phyloP scores from a whole-genome alignment of 2,113 vertebrate species.

The Podarcis muralis region DNA sequence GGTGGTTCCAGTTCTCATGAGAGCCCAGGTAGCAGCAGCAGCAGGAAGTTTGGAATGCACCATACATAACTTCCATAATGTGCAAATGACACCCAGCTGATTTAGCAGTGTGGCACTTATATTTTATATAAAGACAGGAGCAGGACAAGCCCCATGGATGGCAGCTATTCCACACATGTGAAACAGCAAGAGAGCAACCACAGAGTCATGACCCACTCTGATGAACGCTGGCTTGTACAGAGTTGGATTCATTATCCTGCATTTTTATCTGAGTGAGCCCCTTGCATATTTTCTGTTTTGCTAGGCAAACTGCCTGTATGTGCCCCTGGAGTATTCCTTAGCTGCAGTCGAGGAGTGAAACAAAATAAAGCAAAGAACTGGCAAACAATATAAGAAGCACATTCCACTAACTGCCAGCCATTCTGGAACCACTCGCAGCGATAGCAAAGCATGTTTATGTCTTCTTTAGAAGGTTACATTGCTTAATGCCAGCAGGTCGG shows the following conservation, averaged over 20 bases:
- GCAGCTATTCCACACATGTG: not conserved
- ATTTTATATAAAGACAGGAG: not conserved
- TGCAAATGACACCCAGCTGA: no score
- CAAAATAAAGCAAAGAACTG: conserved; percentile 37
- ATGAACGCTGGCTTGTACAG: not conserved
- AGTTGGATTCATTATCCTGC: not conserved
- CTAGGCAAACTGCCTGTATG: conserved; percentile 16
- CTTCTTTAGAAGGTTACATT: conserved; percentile 30
- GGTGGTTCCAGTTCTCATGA: no score
- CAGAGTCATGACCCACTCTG: not conserved
- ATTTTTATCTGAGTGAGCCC: not conserved
- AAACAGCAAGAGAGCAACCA: not conserved
- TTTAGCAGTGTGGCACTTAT: not conserved
- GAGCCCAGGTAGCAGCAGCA: no score
- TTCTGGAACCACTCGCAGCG: conserved; percentile 13
- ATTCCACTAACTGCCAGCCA: conserved; percentile 30
- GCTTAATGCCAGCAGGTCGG: conserved; percentile 9
- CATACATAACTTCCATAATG: no score
- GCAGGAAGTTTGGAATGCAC: no score
- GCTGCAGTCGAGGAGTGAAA: conserved; percentile 27
- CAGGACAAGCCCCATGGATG: not conserved
- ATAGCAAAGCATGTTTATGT: not conserved
- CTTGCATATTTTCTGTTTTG: conserved; percentile 32
- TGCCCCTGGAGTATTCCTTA: conserved; percentile 21
- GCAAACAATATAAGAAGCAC: conserved; percentile 26